Evolutionary conservation across 2,888 invertebrate species (phyloP), one percentile per base, ranked within the genome.

Genomic region (Plebejus melissa): DNA sequence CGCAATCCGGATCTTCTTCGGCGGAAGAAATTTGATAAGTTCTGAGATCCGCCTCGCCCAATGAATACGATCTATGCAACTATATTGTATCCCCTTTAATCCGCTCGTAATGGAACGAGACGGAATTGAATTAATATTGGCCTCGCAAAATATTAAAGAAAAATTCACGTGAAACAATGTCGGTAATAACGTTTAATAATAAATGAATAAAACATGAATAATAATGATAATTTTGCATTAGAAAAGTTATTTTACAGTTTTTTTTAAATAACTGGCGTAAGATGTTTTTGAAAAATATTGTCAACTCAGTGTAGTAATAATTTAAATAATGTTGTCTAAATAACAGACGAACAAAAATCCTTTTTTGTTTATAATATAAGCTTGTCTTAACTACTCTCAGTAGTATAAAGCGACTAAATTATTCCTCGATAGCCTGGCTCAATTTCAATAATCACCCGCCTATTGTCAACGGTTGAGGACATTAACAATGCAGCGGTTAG

Each of bases 1-100:
- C 4, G 28, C 71, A 50, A 69, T 28, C 71, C 22, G 22, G 50
- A 7, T 69, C 9, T 50, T 41, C 11, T 41, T 28, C 9, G 46
- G 22, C 22, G 46, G 11, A 71, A 50, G 71, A 71, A 71, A 71
- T 50, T 28, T 50, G 50, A 71, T 22, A 71, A 71, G 50, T 71
- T 71, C 28, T 9, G 6, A 50, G 71, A 60, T 60, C 60, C 60
- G 58, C 1, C 58, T 28, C 3, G 28, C 28, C 28, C 28, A 9
- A 28, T 28, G 60, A 60, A 60, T 28, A 28, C 60, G 9, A 60
- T 28, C 28, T 60, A 28, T 60, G 60, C 60, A 60, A 2, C 28
- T 60, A 28, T 28, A 60, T 60, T 28, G 28, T 22, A 28, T 60
- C 22, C 11, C 28, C 22, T 28, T 28, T 60, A 28, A 60, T 60